These are phyloP conservation scores for Drosophila prosaltans DNA, from an alignment of 1,140 invertebrate genomes.

Conservation along the genomic window DNA sequence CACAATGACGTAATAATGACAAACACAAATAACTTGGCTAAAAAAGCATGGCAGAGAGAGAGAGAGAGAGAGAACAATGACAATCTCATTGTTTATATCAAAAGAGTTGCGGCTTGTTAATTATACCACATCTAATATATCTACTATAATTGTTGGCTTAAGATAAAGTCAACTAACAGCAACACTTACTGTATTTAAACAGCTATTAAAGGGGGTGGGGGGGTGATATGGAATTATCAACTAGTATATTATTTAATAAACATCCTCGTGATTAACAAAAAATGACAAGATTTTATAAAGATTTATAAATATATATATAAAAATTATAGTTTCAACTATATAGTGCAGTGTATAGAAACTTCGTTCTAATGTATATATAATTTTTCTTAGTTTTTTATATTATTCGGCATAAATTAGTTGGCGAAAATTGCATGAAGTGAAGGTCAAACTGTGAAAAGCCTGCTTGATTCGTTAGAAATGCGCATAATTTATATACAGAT, in stretches of 20 bases:
- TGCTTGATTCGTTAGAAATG: constrained; percentile 69
- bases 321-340: too few species aligned
- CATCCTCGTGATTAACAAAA: too few species aligned
- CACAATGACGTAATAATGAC: constrained; percentile 73
- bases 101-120: constrained; percentile 46
- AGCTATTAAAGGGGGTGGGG: too few species aligned
- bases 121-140: not conserved
- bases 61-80: constrained; percentile 38
- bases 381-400: constrained; percentile 3
- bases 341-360: not conserved
- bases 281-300: too few species aligned
- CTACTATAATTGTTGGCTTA: not conserved
- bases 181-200: too few species aligned
- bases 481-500: constrained; percentile 56
- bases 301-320: too few species aligned
- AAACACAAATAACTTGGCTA: constrained; percentile 57
- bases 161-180: not conserved
- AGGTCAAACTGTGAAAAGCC: constrained; percentile 32
- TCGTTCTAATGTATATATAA: not conserved
- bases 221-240: too few species aligned
- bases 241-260: too few species aligned
- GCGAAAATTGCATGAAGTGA: constrained; percentile 44
- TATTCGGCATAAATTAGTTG: constrained; percentile 8
- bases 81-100: constrained; percentile 77
- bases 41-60: constrained; percentile 7